A percentile compares a stretch with the other conserved stretches of the same genome.
Conservation (phyloP, 1,140 invertebrate genomes). For the Plutomurus gul region DNA sequence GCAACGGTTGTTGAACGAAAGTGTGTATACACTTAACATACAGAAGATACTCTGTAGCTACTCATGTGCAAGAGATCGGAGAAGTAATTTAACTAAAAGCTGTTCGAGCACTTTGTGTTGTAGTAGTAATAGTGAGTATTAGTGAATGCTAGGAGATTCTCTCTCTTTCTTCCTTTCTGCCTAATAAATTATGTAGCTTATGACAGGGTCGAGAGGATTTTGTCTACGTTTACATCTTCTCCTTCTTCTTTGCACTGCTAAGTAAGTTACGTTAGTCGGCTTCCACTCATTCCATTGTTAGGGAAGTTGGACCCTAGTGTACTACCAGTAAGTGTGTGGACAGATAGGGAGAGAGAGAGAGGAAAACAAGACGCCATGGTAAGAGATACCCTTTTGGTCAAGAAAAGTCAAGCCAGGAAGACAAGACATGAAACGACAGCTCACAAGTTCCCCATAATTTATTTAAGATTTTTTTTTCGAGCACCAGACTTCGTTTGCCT, state of each 20-base stretch:
- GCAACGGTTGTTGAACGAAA: too few relatives aligned
- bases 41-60: too few relatives aligned
- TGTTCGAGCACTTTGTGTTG: too few relatives aligned
- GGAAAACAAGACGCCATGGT: not conserved
- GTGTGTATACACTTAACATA: too few relatives aligned
- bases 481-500: not conserved
- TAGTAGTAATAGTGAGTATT: too few relatives aligned
- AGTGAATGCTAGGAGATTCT: too few relatives aligned
- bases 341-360: too few relatives aligned
- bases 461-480: not conserved
- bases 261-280: not conserved
- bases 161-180: not conserved
- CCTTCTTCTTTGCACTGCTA: not conserved
- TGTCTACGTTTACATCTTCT: slow-evolving; percentile 9
- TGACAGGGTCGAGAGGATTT: not conserved
- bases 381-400: slow-evolving; percentile 5
- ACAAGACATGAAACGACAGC: not conserved
- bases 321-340: too few relatives aligned
- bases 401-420: not conserved
- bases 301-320: too few relatives aligned
- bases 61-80: too few relatives aligned
- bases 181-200: slow-evolving; percentile 14
- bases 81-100: too few relatives aligned
- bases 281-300: too few relatives aligned
- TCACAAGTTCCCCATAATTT: slow-evolving; percentile 5